Evolutionary conservation across 2,888 invertebrate genomes (phyloP).

Genomic region (Lasioglossum villosulum): DNA sequence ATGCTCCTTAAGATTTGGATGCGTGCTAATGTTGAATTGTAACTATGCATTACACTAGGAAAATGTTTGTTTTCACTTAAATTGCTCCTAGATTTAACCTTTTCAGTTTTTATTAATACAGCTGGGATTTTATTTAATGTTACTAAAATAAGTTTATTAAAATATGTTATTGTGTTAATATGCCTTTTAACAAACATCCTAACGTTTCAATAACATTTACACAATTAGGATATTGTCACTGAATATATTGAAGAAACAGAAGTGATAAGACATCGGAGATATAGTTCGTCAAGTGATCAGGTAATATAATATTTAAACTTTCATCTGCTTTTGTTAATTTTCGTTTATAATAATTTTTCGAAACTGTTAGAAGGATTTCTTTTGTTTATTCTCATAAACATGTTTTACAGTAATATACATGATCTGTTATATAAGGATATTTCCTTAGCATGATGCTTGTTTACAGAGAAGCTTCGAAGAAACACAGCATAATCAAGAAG

Average conservation of each 20-base stretch:
- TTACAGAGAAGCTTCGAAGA: conserved; percentile 80
- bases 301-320: conserved; percentile 65
- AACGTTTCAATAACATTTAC: conserved; percentile 61
- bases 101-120: conserved; percentile 8
- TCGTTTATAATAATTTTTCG: conserved; percentile 17
- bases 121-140: conserved; percentile 18
- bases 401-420: neutral
- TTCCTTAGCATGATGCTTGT: conserved; percentile 22
- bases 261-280: conserved; percentile 75
- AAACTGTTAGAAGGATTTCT: conserved; percentile 9
- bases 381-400: neutral
- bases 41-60: neutral
- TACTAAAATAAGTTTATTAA: conserved; percentile 25
- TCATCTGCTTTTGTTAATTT: neutral
- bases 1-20: neutral
- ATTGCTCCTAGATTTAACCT: conserved; percentile 10
- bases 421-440: neutral
- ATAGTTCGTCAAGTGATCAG: conserved; percentile 82
- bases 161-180: conserved; percentile 24
- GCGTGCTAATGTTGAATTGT: neutral
- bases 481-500: conserved; percentile 73
- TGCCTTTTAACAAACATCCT: conserved; percentile 54
- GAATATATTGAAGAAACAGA: conserved; percentile 79
- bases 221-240: conserved; percentile 74
- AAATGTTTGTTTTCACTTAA: neutral